A percentile compares a stretch with the other conserved stretches of the same genome.
phyloP scores from a whole-genome alignment of 2,888 invertebrate species.

The Cryptus viduatorius region DNA sequence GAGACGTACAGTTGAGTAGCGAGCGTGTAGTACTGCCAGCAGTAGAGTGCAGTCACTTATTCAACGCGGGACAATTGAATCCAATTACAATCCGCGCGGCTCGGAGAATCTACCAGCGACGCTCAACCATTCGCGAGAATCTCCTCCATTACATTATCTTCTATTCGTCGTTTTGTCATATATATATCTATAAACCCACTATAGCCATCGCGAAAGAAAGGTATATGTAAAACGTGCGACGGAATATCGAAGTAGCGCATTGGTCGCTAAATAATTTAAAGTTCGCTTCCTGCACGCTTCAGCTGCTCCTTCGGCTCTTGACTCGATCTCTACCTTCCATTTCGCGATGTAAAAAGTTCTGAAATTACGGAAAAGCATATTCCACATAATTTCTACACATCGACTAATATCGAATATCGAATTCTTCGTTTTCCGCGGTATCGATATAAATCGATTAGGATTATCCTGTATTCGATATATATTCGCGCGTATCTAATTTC shows the following conservation, averaged over 20 bases:
- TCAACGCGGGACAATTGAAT: slow-evolving; percentile 85
- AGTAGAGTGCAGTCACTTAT: slow-evolving; percentile 83
- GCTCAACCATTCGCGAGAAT: slow-evolving; percentile 75
- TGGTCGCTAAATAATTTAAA: slow-evolving; percentile 2
- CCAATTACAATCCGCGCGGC: slow-evolving; percentile 83
- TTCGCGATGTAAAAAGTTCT: not conserved
- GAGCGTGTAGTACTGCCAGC: slow-evolving; percentile 55
- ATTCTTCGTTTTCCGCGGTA: no score
- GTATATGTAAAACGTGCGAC: not conserved
- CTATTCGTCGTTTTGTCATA: slow-evolving; percentile 8
- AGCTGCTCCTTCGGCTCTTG: not conserved
- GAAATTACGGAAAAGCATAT: no score
- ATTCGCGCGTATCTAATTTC: no score
- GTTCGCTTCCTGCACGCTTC: not conserved
- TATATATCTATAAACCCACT: not conserved
- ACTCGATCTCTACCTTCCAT: not conserved
- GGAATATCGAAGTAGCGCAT: not conserved
- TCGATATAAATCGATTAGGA: no score
- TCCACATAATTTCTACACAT: not conserved
- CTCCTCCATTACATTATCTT: slow-evolving; percentile 12
- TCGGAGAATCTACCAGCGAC: slow-evolving; percentile 68
- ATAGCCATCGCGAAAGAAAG: not conserved
- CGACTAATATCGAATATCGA: no score
- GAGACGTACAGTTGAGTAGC: slow-evolving; percentile 59
- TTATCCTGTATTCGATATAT: no score